Evolutionary conservation across 1,140 invertebrate species (phyloP), one percentile per base, ranked within the genome.

Genomic region (Bradynema listronoti): DNA sequence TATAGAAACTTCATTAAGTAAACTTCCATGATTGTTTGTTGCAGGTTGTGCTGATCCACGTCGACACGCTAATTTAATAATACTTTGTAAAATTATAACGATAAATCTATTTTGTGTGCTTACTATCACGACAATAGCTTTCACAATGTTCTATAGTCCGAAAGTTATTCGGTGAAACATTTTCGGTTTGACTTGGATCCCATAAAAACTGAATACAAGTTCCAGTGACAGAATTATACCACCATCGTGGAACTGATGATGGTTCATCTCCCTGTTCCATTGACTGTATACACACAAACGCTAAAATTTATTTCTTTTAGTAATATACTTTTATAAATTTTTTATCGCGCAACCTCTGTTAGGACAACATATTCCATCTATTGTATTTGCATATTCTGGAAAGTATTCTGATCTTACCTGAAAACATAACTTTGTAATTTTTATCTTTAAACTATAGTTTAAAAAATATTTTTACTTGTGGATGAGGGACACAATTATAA

Each of bases 191-290:
- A 49, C 63, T 60, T 1, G 72, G 63, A 51, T 75, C 72, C 74
- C 74, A 75, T 43, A 75, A 64, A 45, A 75, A 75, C 19, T 77
- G 74, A 0, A 53, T 49, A 30, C 72, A 75, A 30, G 72, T 77
- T 19, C 72, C 72, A 2, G 72, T 75, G 7, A 77, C 49, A 14
- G 22, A 58, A 27, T 53, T 53, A 52, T 72, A 74, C 74, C 74
- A 75, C 72, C 72, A 75, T 25, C 72, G 60, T 2, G 72, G 72
- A 11, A 73, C 58, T 6, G 71, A 71, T n/a, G n/a, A n/a, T 4
- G 72, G 72, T 25, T 76, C 74, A 4, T 73, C 72, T 16, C 72
- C 72, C 27, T 74, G 75, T 58, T 73, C 72, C 62, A 77, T 61
- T 4, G 74, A 71, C 47, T 74, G 74, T 27, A 72, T 58, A 54